Evolutionary conservation across 2,113 vertebrate genomes (phyloP).

Genomic region (Orycteropus afer): DNA sequence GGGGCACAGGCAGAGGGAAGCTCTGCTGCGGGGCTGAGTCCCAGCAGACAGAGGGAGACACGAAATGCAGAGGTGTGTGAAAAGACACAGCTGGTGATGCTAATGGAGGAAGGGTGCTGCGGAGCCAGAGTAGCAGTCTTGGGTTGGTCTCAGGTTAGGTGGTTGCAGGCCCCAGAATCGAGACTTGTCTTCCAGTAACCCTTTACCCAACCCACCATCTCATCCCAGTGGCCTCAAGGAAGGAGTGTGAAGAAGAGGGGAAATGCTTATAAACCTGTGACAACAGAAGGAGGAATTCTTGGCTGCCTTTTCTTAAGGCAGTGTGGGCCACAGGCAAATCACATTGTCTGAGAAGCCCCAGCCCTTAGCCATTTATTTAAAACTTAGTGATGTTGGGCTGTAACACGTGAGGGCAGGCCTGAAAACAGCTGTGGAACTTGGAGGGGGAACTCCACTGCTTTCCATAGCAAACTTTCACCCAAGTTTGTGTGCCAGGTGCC

Average conservation of each 20-base stretch:
- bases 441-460: not conserved
- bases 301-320: not conserved
- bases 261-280: not conserved
- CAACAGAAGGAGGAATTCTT: not conserved
- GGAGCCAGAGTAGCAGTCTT: not conserved
- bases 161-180: not conserved
- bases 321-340: not conserved
- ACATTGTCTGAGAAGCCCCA: not conserved
- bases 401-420: not conserved
- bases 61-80: not conserved
- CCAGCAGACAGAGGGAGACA: not conserved
- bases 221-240: not conserved
- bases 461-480: not conserved
- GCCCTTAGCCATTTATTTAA: not conserved
- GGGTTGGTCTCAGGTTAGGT: not conserved
- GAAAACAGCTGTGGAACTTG: not conserved
- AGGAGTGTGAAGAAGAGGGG: not conserved
- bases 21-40: not conserved
- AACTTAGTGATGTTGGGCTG: not conserved
- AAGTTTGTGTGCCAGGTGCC: not conserved
- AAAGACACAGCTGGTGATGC: not conserved
- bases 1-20: not conserved
- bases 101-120: not conserved
- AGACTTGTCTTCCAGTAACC: not conserved
- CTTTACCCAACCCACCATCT: not conserved